These are phyloP conservation scores for Cacatua alba DNA, from an alignment of 2,113 vertebrate species.

Conservation along the genomic window DNA sequence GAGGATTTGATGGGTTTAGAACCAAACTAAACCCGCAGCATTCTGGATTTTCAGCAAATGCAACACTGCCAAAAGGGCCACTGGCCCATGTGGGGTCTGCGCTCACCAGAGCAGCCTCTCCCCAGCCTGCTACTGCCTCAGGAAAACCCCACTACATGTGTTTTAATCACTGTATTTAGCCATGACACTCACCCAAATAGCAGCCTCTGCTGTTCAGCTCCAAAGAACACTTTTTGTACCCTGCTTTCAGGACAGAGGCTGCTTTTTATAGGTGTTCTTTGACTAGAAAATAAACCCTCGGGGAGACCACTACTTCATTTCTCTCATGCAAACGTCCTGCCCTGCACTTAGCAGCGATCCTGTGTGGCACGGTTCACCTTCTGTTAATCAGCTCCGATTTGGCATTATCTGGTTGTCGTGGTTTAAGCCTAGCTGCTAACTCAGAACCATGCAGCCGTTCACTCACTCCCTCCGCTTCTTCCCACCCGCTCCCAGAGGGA, in stretches of 20 bases:
- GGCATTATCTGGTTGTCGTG: neutral
- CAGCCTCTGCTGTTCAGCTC: neutral
- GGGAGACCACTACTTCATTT: neutral
- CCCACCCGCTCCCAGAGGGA: neutral
- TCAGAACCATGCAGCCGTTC: neutral
- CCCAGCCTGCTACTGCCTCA: neutral
- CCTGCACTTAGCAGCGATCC: neutral
- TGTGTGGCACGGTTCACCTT: neutral
- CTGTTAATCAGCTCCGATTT: neutral
- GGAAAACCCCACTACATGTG: neutral
- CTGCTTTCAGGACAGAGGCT: neutral
- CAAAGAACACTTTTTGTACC: neutral
- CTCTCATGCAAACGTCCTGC: neutral
- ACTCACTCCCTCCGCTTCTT: neutral
- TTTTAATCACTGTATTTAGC: conserved; percentile 28
- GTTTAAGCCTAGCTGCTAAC: neutral
- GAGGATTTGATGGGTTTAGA: neutral
- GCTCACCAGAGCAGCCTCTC: neutral
- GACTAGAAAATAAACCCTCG: neutral
- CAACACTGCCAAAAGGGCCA: neutral
- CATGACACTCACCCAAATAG: conserved; percentile 20
- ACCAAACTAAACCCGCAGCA: neutral
- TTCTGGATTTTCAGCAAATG: neutral
- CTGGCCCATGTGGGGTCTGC: neutral
- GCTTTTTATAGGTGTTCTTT: neutral